Evolutionary conservation across 2,797 vertebrate species (phyloP).

Genomic region (Eidolon dupreanum): DNA sequence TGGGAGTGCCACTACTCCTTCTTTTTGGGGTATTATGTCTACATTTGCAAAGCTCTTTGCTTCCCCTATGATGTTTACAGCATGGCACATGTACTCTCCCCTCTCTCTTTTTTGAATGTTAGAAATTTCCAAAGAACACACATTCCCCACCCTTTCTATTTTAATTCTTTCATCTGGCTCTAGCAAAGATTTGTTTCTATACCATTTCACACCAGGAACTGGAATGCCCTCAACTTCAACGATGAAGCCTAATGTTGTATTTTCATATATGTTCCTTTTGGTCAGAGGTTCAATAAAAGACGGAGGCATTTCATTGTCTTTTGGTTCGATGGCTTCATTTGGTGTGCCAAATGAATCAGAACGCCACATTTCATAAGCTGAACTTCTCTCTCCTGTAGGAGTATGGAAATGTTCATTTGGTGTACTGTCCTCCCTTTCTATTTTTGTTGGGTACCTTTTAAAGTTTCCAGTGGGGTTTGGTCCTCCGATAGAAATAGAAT

Average conservation of each 20-base stretch:
- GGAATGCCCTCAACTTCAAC: slow-evolving; percentile 95
- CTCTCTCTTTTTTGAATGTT: slow-evolving; percentile 89
- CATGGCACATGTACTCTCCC: slow-evolving; percentile 97
- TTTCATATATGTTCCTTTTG: slow-evolving; percentile 92
- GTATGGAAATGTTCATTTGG: slow-evolving; percentile 89
- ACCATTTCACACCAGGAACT: slow-evolving; percentile 95
- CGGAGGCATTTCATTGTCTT: slow-evolving; percentile 94
- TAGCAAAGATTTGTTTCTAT: slow-evolving; percentile 93
- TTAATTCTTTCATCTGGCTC: slow-evolving; percentile 86
- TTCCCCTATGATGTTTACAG: slow-evolving; percentile 95
- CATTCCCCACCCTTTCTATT: slow-evolving; percentile 91
- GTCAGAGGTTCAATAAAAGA: slow-evolving; percentile 95
- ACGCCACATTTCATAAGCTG: slow-evolving; percentile 83
- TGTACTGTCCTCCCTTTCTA: slow-evolving; percentile 87
- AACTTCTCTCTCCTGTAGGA: slow-evolving; percentile 87
- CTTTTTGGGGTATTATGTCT: slow-evolving; percentile 91
- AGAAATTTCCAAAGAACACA: slow-evolving; percentile 90
- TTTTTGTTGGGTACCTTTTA: slow-evolving; percentile 83
- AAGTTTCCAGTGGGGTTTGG: slow-evolving; percentile 84
- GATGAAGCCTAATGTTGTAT: slow-evolving; percentile 89
- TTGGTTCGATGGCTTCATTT: slow-evolving; percentile 88
- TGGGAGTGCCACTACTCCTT: slow-evolving; percentile 90
- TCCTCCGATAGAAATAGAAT: slow-evolving; percentile 85
- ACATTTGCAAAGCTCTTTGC: slow-evolving; percentile 94
- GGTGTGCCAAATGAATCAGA: slow-evolving; percentile 88